Percentiles rank a stretch among this genome's conserved stretches.
Evolutionary conservation across 2,113 vertebrate genomes (phyloP).

Genomic region (Zosterops japonicus): DNA sequence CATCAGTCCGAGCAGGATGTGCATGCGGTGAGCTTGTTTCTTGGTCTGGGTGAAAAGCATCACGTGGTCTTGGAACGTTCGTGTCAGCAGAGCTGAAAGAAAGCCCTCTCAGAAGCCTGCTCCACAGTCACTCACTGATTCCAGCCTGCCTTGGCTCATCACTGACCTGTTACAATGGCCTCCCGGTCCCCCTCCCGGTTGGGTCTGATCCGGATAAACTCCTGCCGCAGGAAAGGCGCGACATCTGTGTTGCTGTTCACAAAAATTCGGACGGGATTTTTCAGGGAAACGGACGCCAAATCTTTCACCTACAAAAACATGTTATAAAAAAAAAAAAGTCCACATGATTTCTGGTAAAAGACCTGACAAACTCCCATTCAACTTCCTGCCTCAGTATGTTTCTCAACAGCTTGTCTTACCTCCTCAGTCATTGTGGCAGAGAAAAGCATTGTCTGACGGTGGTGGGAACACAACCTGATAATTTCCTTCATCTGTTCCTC

Average conservation of each 20-base stretch:
- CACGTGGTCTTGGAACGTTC: constrained; percentile 93
- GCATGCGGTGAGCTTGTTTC: constrained; percentile 96
- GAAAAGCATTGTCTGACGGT: constrained; percentile 96
- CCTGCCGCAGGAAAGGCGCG: constrained; percentile 93
- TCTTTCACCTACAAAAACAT: constrained; percentile 87
- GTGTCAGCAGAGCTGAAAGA: constrained; percentile 86
- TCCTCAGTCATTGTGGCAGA: constrained; percentile 98
- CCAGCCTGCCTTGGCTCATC: background rate
- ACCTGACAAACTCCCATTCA: background rate
- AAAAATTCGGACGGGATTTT: constrained; percentile 89
- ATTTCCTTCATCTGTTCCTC: constrained; percentile 99
- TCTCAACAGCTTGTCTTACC: constrained; percentile 66
- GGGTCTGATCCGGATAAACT: constrained; percentile 91
- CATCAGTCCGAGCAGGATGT: constrained; percentile 93
- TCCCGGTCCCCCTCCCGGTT: constrained; percentile 92
- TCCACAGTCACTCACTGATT: background rate
- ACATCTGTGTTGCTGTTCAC: constrained; percentile 99
- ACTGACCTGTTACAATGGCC: constrained; percentile 88
- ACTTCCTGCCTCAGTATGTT: background rate
- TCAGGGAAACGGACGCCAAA: constrained; percentile 91
- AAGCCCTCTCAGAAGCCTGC: background rate
- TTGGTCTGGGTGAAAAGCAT: constrained; percentile 99
- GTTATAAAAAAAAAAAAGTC: background rate
- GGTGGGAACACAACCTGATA: constrained; percentile 89
- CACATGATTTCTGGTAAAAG: background rate